Base-by-base conservation (phyloP, 2,888 invertebrate species). In the Nemoura dubitans region DNA sequence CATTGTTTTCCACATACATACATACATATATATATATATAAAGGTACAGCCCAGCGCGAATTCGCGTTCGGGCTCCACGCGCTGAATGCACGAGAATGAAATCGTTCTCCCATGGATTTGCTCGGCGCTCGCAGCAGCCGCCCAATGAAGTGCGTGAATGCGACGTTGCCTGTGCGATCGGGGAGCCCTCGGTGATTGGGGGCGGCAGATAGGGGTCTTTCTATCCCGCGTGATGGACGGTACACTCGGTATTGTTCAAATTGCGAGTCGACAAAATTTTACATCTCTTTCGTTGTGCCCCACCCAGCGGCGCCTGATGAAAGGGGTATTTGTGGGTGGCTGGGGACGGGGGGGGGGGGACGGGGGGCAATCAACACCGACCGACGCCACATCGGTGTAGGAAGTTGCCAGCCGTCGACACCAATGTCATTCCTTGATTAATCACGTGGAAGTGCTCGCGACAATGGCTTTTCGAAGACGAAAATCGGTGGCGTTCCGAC, bases 401-500 rank as follows among this genome's bases (percentile, higher is more conserved):
- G 76, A 76, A 84, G 76, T 84, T 76, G 59, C 59, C 25, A 42
- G 36, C 83, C 83, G 59, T 3, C 81, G 43, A 6, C 84, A 76
- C 59, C 59, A 16, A 26, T 84, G 84, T 84, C 84, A 76, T 28
- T 76, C 84, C 84, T 59, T 27, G 84, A 84, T 84, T 84, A 84
- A 84, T 84, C 59, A 76, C n/a, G 76, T 21, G 28, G 59, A 84
- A 84, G 84, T 84, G 84, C 84, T 84, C 76, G 76, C 76, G 76
- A 84, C 76, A 84, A 76, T 26, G 27, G 16, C 76, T 84, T 28
- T 81, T 81, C 30, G 28, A 81, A 81, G 81, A n/a, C 28, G 29
- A 81, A 81, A 81, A 81, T 29, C 81, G 5, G n/a, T 29, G 0
- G 28, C 30, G n/a, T 26, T 3, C 26, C 78, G 28, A n/a, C n/a